Evolutionary conservation across 1,140 invertebrate species (phyloP).

Genomic region (Drosophila tsacasi): DNA sequence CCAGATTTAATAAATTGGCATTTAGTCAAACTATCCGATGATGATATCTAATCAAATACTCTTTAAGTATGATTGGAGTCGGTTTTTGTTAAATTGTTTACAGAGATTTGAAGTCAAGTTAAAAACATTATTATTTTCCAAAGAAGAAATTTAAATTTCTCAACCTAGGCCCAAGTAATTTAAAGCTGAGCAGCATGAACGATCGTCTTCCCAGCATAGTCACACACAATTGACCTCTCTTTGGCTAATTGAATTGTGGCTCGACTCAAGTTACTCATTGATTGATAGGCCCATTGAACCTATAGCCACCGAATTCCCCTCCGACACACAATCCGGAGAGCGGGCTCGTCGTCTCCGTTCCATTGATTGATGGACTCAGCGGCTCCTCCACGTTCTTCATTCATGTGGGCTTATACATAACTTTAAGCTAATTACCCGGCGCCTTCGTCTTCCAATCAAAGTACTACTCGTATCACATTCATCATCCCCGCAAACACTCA

Average conservation of each 20-base stretch:
- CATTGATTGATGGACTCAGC: constrained; percentile 49
- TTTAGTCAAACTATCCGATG: constrained; percentile 26
- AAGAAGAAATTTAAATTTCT: background rate
- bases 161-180: background rate
- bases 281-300: constrained; percentile 46
- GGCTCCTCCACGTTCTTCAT: constrained; percentile 10
- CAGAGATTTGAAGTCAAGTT: background rate
- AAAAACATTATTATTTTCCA: background rate
- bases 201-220: background rate
- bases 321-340: constrained; percentile 24
- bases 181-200: background rate
- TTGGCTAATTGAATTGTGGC: constrained; percentile 44
- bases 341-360: constrained; percentile 29
- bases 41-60: constrained; percentile 18
- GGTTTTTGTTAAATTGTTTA: constrained; percentile 1
- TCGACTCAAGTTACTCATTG: constrained; percentile 32
- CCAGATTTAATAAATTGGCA: constrained; percentile 29
- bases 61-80: background rate
- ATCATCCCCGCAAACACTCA: constrained; percentile 17
- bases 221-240: constrained; percentile 20
- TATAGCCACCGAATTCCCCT: background rate
- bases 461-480: constrained; percentile 24
- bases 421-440: constrained; percentile 60
- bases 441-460: constrained; percentile 42
- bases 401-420: constrained; percentile 24